phyloP scores from a whole-genome alignment of 2,888 invertebrate species.

The Heteropelma amictum region DNA sequence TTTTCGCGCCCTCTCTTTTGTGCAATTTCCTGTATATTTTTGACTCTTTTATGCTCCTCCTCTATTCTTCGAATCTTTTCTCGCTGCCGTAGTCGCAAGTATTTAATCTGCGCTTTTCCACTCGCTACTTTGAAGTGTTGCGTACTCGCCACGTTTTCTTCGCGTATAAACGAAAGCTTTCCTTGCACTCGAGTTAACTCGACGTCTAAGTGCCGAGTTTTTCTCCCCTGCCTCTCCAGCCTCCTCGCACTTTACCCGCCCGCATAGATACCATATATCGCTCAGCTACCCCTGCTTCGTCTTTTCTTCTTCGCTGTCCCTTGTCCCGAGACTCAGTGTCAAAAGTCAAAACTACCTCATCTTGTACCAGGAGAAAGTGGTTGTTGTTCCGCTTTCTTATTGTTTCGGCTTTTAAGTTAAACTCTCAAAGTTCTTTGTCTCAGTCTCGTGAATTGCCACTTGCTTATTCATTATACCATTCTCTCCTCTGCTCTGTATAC shows the following conservation, averaged over 20 bases:
- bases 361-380: not conserved
- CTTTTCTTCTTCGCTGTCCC: not conserved
- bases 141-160: slow-evolving; percentile 52
- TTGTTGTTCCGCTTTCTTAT: slow-evolving; percentile 33
- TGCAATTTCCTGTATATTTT: slow-evolving; percentile 25
- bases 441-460: slow-evolving; percentile 19
- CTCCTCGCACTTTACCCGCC: not conserved
- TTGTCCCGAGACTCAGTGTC: slow-evolving; percentile 2
- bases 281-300: not conserved
- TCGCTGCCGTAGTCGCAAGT: slow-evolving; percentile 46
- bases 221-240: slow-evolving; percentile 41
- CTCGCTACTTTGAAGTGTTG: slow-evolving; percentile 21
- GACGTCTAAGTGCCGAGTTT: slow-evolving; percentile 58
- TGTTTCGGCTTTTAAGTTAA: slow-evolving; percentile 46
- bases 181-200: slow-evolving; percentile 62
- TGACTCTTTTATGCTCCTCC: not conserved
- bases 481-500: slow-evolving; percentile 18
- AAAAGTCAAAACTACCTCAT: slow-evolving; percentile 38
- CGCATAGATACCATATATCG: slow-evolving; percentile 10
- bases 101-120: slow-evolving; percentile 62
- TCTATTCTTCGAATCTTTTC: slow-evolving; percentile 27
- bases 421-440: slow-evolving; percentile 38
- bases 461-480: slow-evolving; percentile 38
- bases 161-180: slow-evolving; percentile 60
- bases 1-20: slow-evolving; percentile 1